Evolutionary conservation across 2,888 invertebrate genomes (phyloP).

Genomic region (Imbricaverruca yamaguchii): DNA sequence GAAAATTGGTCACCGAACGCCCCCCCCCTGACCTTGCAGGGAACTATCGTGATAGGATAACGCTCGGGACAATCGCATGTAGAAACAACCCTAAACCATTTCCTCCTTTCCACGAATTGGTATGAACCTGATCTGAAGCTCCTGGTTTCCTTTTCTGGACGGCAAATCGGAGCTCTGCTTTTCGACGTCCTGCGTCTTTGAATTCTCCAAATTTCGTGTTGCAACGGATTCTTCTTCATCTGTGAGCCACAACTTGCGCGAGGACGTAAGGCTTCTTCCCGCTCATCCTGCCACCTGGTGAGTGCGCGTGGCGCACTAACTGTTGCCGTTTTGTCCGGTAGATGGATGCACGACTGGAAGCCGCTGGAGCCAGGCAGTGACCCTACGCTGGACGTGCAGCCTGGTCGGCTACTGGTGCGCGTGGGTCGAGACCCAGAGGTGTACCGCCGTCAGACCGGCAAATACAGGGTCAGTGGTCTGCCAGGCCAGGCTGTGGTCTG

Average conservation of each 20-base stretch:
- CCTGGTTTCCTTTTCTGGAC: too few relatives aligned
- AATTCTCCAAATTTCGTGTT: not conserved
- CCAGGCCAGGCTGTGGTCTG: too few relatives aligned
- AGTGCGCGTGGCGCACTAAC: constrained; percentile 63
- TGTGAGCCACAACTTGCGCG: constrained; percentile 41
- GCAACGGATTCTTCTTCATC: not conserved
- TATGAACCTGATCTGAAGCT: too few relatives aligned
- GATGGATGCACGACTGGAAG: constrained; percentile 50
- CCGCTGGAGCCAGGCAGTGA: constrained; percentile 35
- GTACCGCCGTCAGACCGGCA: constrained; percentile 36
- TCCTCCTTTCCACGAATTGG: too few relatives aligned
- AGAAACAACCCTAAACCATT: too few relatives aligned
- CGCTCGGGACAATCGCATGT: too few relatives aligned
- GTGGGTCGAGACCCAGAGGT: constrained; percentile 35
- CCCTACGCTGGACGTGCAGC: constrained; percentile 35
- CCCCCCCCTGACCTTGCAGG: too few relatives aligned
- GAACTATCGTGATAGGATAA: too few relatives aligned
- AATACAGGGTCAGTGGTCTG: constrained; percentile 34
- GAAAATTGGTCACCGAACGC: too few relatives aligned
- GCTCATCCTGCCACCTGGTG: constrained; percentile 74
- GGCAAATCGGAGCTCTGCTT: too few relatives aligned
- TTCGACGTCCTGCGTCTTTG: not conserved
- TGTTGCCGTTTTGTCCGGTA: constrained; percentile 55
- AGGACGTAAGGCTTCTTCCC: constrained; percentile 63
- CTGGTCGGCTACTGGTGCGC: constrained; percentile 35